Evolutionary conservation across 2,113 vertebrate genomes (phyloP), one percentile per base, ranked within the genome.

Genomic region (Neolamprologus fasciatus): DNA sequence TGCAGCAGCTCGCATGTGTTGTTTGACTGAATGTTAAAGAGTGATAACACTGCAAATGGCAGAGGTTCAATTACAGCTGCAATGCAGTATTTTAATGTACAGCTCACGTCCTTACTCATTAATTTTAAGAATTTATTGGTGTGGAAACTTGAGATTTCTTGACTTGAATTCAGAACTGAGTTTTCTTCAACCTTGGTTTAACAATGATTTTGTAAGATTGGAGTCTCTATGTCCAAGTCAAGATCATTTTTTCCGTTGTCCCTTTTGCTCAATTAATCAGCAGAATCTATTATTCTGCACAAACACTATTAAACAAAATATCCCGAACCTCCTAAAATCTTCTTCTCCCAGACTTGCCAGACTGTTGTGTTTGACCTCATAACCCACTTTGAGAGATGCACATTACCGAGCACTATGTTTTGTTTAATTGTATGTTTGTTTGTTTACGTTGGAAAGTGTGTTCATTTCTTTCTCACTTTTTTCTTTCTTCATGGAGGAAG

Each of bases 21-120:
- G 91, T 89, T 83, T 91, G 87, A 91, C 51, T 51, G 88, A 85
- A 85, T 91, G 89, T 91, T 54, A 82, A 83, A 81, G 55, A 89
- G 31, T 86, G 91, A 95, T 91, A 91, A 89, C 87, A 28, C 50
- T 79, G 68, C 82, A 53, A 88, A 82, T 90, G 86, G 85, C 87
- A 73, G 61, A 33, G 40, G 51, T 89, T 92, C 82, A 90, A 66
- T 90, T 86, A 89, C 84, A 81, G 57, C 90, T 85, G 87, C 91
- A 93, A 53, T 91, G 84, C 86, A 88, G 90, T 81, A 33, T 61
- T 86, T 79, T 80, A 51, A 84, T 51, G 33, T 37, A 14, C 16
- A 86, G 55, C 50, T 2, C 31, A 83, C 31, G 5, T 78, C 47
- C 26, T 81, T 50, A 45, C 79, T 89, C 40, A 58, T 80, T 63